Base-by-base conservation (phyloP, 2,113 vertebrate species). In the Pholis gunnellus region DNA sequence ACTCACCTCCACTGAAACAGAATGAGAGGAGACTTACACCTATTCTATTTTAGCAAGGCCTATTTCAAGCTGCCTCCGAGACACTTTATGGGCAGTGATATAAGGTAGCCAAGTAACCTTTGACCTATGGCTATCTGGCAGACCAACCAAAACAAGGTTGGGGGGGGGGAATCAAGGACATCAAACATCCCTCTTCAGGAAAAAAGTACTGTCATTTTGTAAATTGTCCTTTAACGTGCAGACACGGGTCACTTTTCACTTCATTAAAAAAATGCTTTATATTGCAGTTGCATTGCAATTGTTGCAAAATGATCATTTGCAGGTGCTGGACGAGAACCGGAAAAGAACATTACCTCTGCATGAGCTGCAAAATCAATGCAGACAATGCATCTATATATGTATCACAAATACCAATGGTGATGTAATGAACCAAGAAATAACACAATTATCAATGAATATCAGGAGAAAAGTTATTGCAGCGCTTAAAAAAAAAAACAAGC, bases 11-110 rank as follows among this genome's bases (percentile, higher is more conserved):
- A 38, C 72, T 66, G 59, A 86, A 70, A 87, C 76, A 88, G 66
- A 87, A 67, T 38, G 50, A 88, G 84, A 82, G 9, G 73, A 83
- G 67, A 84, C 83, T 85, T 84, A 81, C 82, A 87, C 72, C 82
- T 89, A 52, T 72, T 87, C 87, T 94, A 92, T 93, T 94, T 92
- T 79, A 72, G 89, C 36, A 8, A 67, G 31, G 52, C 77, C 91
- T 93, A 93, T 92, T 94, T 93, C 84, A 75, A 88, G 87, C 86
- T 69, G 71, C 74, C n/a, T 2, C 67, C 1, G 20, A 76, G 44
- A 82, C 79, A 79, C 67, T 89, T 91, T 88, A 88, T 83, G 78
- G 64, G 57, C 67, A 48, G 69, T 22, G 89, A 93, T 92, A 91
- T 81, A 89, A 70, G 64, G 79, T 42, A 72, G 86, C 86, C 87